Evolutionary conservation across 2,113 vertebrate genomes (phyloP).

Genomic region (Grammomys surdaster): DNA sequence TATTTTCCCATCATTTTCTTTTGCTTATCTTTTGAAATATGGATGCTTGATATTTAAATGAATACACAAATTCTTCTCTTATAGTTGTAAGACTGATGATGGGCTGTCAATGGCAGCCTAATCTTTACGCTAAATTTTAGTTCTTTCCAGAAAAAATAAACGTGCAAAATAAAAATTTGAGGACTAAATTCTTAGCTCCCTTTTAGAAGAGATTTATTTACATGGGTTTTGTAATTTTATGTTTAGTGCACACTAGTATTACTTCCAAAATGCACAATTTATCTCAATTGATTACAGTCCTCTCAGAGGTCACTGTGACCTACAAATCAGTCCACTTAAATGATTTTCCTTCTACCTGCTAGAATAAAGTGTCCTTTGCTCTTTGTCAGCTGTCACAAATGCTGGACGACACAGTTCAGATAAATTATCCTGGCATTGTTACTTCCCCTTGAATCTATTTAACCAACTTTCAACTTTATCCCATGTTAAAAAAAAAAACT

Average conservation of each 20-base stretch:
- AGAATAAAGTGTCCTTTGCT: conserved; percentile 58
- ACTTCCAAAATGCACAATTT: conserved; percentile 74
- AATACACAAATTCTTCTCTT: not conserved
- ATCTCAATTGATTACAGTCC: conserved; percentile 67
- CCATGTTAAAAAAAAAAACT: conserved; percentile 31
- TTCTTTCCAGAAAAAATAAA: conserved; percentile 41
- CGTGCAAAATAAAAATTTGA: conserved; percentile 58
- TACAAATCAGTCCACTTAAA: conserved; percentile 76
- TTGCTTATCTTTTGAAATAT: conserved; percentile 8
- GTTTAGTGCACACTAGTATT: conserved; percentile 54
- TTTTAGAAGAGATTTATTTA: conserved; percentile 42
- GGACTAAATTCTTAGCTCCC: conserved; percentile 30
- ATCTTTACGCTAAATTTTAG: conserved; percentile 35
- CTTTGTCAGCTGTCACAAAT: conserved; percentile 73
- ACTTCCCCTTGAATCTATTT: conserved; percentile 66
- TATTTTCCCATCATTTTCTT: not conserved
- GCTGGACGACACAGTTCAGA: conserved; percentile 63
- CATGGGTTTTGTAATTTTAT: conserved; percentile 53
- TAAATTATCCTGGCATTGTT: conserved; percentile 50
- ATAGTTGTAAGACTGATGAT: not conserved
- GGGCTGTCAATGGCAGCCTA: not conserved
- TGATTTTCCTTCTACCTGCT: conserved; percentile 61
- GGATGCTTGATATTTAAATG: not conserved
- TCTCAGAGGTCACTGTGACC: conserved; percentile 88
- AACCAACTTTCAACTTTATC: conserved; percentile 56